phyloP scores from a whole-genome alignment of 2,797 vertebrate genomes.

The Pangasius mekongensis region DNA sequence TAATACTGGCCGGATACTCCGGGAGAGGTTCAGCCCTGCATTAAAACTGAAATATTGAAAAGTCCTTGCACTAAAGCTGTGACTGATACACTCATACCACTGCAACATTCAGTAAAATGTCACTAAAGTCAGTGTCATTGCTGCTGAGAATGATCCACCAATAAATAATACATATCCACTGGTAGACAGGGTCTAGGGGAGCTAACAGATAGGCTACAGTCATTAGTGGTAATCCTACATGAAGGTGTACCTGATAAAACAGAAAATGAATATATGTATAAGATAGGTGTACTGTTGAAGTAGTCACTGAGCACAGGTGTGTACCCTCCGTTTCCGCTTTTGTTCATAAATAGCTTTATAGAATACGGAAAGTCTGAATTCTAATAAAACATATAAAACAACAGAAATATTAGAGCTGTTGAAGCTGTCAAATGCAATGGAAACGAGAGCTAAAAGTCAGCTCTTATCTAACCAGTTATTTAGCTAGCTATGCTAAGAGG shows the following conservation, averaged over 20 bases:
- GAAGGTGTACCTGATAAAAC: neutral
- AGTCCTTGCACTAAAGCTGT: neutral
- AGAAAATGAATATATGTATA: neutral
- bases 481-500: constrained; percentile 14
- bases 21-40: neutral
- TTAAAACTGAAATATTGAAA: neutral
- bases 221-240: neutral
- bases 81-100: neutral
- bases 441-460: neutral
- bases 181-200: neutral
- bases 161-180: neutral
- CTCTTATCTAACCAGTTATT: neutral
- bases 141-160: neutral
- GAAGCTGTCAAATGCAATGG: too few species aligned
- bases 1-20: neutral
- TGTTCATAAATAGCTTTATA: neutral
- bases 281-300: neutral
- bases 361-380: neutral
- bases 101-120: neutral
- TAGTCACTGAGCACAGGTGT: neutral
- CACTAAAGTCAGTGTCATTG: neutral
- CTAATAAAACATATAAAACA: too few species aligned
- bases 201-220: neutral
- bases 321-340: neutral
- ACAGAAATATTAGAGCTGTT: neutral